phyloP scores from a whole-genome alignment of 2,888 invertebrate genomes.

The Dorcus parallelipipedus region DNA sequence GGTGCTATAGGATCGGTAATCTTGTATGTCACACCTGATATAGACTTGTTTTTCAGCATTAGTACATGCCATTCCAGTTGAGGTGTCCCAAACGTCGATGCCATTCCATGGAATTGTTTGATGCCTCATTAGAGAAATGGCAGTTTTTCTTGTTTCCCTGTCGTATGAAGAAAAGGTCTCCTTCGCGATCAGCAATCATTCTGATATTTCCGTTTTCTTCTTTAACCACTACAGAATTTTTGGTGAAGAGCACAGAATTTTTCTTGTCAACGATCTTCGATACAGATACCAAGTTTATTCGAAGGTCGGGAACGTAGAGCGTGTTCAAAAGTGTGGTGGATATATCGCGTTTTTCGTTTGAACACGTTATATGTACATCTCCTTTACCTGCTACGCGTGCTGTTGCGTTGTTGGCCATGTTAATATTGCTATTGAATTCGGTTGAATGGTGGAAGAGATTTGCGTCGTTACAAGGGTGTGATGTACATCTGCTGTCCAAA shows the following conservation, averaged over 20 bases:
- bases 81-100: conserved; percentile 24
- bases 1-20: too few relatives aligned
- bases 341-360: too few relatives aligned
- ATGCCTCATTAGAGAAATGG: too few relatives aligned
- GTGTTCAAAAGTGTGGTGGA: background rate
- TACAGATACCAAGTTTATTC: conserved; percentile 19
- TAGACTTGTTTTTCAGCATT: background rate
- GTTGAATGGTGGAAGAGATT: too few relatives aligned
- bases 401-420: too few relatives aligned
- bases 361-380: too few relatives aligned
- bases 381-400: too few relatives aligned
- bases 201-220: conserved; percentile 4
- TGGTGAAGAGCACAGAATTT: conserved; percentile 7
- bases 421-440: too few relatives aligned
- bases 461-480: too few relatives aligned
- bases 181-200: background rate
- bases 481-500: too few relatives aligned
- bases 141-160: too few relatives aligned
- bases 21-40: background rate
- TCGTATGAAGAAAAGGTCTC: too few relatives aligned
- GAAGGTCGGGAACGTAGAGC: conserved; percentile 14
- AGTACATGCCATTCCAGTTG: conserved; percentile 12
- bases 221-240: conserved; percentile 8
- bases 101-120: conserved; percentile 16
- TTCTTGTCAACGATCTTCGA: conserved; percentile 20